Base-by-base conservation (phyloP, 1,140 invertebrate genomes). In the Ips nitidus region DNA sequence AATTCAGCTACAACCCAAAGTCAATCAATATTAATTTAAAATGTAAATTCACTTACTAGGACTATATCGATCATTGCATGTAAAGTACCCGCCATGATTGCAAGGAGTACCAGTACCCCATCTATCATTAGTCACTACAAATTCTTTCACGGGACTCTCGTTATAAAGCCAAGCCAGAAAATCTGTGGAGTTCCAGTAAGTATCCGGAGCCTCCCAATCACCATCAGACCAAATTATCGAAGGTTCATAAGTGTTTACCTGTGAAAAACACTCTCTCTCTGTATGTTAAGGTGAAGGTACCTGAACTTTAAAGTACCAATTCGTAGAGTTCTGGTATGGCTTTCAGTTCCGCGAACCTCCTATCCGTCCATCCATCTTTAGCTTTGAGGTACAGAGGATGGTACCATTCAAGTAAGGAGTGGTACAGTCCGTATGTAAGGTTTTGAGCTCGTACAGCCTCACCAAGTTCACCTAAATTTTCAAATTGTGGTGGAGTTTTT, bases 171-270 rank as follows among this genome's bases (percentile, higher is more conserved):
- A 98, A 4, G 95, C 90, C 1, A 98, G 82, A 74, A 94, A 89
- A 72, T 90, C 87, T 70, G 86, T 88, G 0, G 91, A 89, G 50
- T 86, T 86, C 90, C 90, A 98, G 76, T 98, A 98, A 1, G 83
- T 83, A 75, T 91, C 89, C 1, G 85, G 75, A 1, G 90, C 88
- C 76, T 94, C 92, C 91, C 91, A 93, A 72, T 94, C 92, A 0
- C 95, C 95, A 81, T 98, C 95, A 0, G 94, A 94, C 96, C 97
- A 98, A 37, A 98, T 80, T 0, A 98, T 82, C 60, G 95, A 92
- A 0, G 96, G 96, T 70, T 91, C 80, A 79, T 98, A 99, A 56
- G 83, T 83, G 37, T 55, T 55, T 6, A 55, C 52, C 2, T 50
- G 7, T 22, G 22, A 22, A 22, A 22, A 50, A 50, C 1, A 5